Evolutionary conservation across 2,888 invertebrate genomes (phyloP), one percentile per base, ranked within the genome.

Genomic region (Acholoe squamosa): DNA sequence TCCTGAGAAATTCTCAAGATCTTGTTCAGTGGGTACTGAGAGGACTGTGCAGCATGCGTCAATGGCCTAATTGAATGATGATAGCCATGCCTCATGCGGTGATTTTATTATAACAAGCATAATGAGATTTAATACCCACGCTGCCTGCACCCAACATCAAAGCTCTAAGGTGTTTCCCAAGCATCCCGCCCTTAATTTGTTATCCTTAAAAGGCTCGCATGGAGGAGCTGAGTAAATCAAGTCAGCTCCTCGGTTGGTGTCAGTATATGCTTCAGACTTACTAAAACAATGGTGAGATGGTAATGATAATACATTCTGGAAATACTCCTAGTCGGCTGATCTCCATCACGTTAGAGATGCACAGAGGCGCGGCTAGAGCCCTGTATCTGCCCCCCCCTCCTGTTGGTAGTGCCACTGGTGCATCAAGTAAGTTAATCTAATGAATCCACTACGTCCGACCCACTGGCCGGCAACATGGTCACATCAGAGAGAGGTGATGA

Each of bases 381-480:
- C 86, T 84, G 7, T 34, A n/a, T 34, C 34, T 10, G 52, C 52
- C 5, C 5, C 51, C 34, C 43, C 61, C 61, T 25, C 61, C 16
- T n/a, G 25, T 14, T 76, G 31, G 31, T 76, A 16, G 76, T 1
- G 19, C 80, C 80, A 43, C 33, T 14, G 34, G 22, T 80, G 80
- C 33, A 80, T 80, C 80, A 33, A 80, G 33, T 80, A 80, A 80
- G 80, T 80, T 80, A 43, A 80, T 80, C 80, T 80, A 80, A 80
- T 80, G 80, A 71, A 71, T 84, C 43, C 51, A 7, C 84, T 43
- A 76, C 76, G 16, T 28, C 76, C 31, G 31, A 76, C 76, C 19
- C 76, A 76, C 76, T 31, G 28, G 61, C 61, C 22, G 61, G 22
- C 61, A 61, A 61, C 61, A 80, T 43, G 34, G 80, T 80, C 33